phyloP scores from a whole-genome alignment of 2,113 vertebrate species.

The Tursiops truncatus region DNA sequence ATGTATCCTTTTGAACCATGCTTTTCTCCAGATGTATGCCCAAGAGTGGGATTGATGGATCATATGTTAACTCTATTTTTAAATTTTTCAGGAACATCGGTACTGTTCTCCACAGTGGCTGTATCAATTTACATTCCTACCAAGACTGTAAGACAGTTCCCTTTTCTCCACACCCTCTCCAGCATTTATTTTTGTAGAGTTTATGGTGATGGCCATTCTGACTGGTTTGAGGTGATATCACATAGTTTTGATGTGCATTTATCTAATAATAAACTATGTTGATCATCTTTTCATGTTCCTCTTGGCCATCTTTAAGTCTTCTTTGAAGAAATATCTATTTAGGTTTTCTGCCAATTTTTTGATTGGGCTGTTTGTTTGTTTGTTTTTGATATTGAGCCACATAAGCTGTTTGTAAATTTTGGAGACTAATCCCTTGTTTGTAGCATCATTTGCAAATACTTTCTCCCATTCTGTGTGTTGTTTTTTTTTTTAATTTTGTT shows the following conservation, averaged over 20 bases:
- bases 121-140: background rate
- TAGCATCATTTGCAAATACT: background rate
- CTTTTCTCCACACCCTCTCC: background rate
- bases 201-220: background rate
- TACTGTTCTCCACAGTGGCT: background rate
- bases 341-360: background rate
- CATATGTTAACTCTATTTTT: background rate
- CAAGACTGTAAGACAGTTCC: background rate
- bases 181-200: background rate
- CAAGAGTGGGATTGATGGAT: background rate
- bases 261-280: background rate
- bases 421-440: background rate
- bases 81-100: background rate
- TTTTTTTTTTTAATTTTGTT: background rate
- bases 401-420: background rate
- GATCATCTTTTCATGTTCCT: background rate
- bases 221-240: background rate
- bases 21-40: background rate
- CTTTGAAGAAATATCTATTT: background rate
- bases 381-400: background rate
- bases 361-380: no score
- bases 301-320: background rate
- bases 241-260: background rate
- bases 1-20: background rate
- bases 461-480: background rate